These are phyloP conservation scores for Tenodera sinensis DNA, from an alignment of 2,888 invertebrate genomes.

Conservation along the genomic window DNA sequence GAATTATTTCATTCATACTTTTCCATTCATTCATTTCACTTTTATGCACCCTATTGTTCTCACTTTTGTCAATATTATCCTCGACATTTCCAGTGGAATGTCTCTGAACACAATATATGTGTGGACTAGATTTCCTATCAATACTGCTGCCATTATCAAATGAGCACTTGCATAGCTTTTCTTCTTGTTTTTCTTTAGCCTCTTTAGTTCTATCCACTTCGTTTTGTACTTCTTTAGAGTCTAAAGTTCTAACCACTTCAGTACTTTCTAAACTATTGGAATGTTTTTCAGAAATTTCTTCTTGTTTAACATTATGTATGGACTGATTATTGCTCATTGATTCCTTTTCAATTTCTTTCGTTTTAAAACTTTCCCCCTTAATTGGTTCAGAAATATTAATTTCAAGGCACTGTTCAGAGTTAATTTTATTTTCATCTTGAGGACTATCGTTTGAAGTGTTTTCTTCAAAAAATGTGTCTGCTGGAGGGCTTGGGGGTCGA, in stretches of 20 bases:
- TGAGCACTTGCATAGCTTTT: background rate
- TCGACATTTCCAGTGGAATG: background rate
- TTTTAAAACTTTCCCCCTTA: background rate
- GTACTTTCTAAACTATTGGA: background rate
- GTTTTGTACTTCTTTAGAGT: background rate
- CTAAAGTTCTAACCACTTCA: background rate
- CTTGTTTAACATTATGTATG: background rate
- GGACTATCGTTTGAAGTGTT: background rate
- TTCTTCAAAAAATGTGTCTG: slow-evolving; percentile 28
- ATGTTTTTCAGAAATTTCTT: background rate
- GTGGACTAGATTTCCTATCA: background rate
- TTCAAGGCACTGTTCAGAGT: background rate
- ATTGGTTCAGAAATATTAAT: background rate
- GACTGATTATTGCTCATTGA: background rate
- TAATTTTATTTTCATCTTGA: background rate
- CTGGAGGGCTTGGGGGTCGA: slow-evolving; percentile 52
- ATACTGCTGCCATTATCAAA: background rate
- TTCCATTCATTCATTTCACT: background rate
- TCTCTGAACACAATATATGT: background rate
- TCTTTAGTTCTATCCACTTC: background rate
- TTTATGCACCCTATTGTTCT: background rate
- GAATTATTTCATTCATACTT: background rate
- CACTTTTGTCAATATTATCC: background rate
- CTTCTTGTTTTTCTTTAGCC: background rate
- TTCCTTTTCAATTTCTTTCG: background rate